Percentiles rank a stretch among this genome's conserved stretches.
phyloP scores from a whole-genome alignment of 2,113 vertebrate genomes.

The Peromyscus polionotus region DNA sequence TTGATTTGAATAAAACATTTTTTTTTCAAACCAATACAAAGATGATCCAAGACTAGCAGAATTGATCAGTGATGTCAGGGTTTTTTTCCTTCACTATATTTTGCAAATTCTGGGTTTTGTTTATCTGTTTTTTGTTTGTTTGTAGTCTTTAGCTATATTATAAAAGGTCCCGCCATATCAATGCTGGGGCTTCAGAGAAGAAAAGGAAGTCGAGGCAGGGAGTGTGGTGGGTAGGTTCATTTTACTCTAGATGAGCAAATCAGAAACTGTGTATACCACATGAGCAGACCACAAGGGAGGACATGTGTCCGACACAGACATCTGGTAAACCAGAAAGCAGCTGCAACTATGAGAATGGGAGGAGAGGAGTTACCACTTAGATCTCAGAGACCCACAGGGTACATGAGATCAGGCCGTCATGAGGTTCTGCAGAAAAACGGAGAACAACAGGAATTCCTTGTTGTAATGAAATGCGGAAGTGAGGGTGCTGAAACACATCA shows the following conservation, averaged over 20 bases:
- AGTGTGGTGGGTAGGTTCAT: background rate
- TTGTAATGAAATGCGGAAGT: background rate
- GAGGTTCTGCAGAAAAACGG: background rate
- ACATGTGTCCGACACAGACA: background rate
- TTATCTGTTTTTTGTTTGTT: background rate
- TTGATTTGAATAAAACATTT: background rate
- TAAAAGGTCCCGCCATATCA: background rate
- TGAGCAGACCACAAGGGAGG: background rate
- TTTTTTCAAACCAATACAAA: background rate
- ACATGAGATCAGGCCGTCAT: background rate
- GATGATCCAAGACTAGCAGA: background rate
- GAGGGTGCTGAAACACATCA: background rate
- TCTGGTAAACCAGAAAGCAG: background rate
- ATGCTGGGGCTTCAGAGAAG: background rate
- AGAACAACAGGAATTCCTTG: background rate
- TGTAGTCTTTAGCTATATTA: background rate
- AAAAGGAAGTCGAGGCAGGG: background rate
- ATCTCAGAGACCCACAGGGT: background rate
- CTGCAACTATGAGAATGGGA: background rate
- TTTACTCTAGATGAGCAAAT: background rate
- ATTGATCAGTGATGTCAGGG: background rate
- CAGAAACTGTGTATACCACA: background rate
- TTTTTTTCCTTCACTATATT: background rate
- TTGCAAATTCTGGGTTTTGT: background rate
- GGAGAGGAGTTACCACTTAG: background rate